Conservation (phyloP, 2,797 vertebrate genomes). For the Morus bassanus region DNA sequence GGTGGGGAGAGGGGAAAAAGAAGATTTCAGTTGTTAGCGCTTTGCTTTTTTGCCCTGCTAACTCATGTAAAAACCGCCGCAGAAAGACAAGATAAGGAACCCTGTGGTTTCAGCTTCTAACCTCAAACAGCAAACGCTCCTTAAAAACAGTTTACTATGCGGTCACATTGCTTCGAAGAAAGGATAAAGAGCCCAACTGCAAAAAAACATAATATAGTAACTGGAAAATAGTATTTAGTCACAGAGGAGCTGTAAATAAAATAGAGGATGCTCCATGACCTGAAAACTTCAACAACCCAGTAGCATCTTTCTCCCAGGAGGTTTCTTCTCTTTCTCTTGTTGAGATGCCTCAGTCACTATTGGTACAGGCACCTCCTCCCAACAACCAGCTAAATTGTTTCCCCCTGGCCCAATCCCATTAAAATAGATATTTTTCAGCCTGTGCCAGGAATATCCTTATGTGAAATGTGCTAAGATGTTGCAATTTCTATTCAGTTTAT, state of each 20-base stretch:
- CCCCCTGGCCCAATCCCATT: background rate
- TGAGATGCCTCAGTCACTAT: background rate
- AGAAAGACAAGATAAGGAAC: slow-evolving; percentile 50
- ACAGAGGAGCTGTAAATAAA: slow-evolving; percentile 17
- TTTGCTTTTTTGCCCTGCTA: background rate
- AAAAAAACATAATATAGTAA: background rate
- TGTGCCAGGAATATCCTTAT: background rate
- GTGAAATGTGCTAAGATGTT: background rate
- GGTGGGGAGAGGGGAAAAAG: slow-evolving; percentile 14
- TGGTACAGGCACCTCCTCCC: background rate
- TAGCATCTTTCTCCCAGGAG: background rate
- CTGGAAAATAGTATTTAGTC: background rate
- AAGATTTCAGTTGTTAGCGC: background rate
- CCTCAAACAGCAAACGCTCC: slow-evolving; percentile 52
- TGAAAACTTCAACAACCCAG: background rate
- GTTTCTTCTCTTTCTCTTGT: background rate
- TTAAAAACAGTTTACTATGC: slow-evolving; percentile 22
- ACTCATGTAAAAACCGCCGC: slow-evolving; percentile 6
- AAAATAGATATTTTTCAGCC: background rate
- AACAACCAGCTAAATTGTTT: background rate
- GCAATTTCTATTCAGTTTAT: background rate
- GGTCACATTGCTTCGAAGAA: background rate
- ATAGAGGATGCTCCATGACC: background rate
- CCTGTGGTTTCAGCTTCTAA: slow-evolving; percentile 48
- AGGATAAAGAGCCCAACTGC: slow-evolving; percentile 4